Conservation (phyloP, 2,888 invertebrate genomes). For the Apamea sordens region DNA sequence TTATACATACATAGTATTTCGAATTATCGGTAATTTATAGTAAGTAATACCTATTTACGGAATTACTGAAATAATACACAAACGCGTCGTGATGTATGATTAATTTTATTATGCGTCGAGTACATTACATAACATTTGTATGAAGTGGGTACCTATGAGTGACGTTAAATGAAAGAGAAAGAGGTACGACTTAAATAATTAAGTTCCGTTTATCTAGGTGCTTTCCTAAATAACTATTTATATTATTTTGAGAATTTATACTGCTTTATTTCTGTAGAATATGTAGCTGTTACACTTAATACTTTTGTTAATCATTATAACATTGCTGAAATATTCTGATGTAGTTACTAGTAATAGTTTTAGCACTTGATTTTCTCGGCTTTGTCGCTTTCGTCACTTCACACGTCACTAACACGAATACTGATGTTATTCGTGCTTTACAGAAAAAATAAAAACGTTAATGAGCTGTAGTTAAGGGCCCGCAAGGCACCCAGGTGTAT, state of each 20-base stretch:
- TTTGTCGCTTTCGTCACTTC: slow-evolving; percentile 16
- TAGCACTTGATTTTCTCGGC: slow-evolving; percentile 29
- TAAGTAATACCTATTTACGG: slow-evolving; percentile 27
- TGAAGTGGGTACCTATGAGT: slow-evolving; percentile 16
- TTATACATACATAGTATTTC: not conserved
- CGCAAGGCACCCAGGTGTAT: slow-evolving; percentile 27
- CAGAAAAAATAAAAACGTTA: slow-evolving; percentile 30
- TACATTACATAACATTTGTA: slow-evolving; percentile 41
- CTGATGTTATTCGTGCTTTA: slow-evolving; percentile 13
- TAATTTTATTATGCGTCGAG: slow-evolving; percentile 35
- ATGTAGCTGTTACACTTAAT: slow-evolving; percentile 26
- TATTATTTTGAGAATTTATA: slow-evolving; percentile 35
- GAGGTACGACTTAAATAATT: slow-evolving; percentile 25
- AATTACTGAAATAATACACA: slow-evolving; percentile 35
- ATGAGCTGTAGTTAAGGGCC: slow-evolving; percentile 16
- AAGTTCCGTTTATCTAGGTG: slow-evolving; percentile 23
- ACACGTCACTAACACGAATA: slow-evolving; percentile 19
- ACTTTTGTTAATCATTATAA: slow-evolving; percentile 19
- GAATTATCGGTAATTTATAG: slow-evolving; percentile 40
- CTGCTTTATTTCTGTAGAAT: slow-evolving; percentile 41
- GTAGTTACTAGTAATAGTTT: slow-evolving; percentile 27
- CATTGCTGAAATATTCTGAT: slow-evolving; percentile 25
- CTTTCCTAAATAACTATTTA: slow-evolving; percentile 30
- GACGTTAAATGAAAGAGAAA: slow-evolving; percentile 30
- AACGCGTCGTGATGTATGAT: slow-evolving; percentile 32